Base-by-base conservation (phyloP, 2,888 invertebrate genomes). In the Nomada lathburiana region DNA sequence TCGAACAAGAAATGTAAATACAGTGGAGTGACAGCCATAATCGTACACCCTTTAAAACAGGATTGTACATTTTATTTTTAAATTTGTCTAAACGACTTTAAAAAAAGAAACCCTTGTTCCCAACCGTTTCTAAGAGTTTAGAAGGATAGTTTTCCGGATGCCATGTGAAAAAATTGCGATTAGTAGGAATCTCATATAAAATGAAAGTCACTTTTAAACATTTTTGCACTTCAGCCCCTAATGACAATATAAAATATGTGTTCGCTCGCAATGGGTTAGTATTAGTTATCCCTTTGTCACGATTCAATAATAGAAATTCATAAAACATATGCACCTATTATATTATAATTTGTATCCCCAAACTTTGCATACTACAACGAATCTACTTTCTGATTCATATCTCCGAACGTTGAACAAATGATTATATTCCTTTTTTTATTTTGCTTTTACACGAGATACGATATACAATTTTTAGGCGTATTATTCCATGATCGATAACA, bases 21-120 rank as follows among this genome's bases (percentile, higher is more conserved):
- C 86, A 86, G 86, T 86, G 72, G 20, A 29, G 81, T 84, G 78
- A 84, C 63, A 59, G 60, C 70, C 59, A 75, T 78, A 52, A 36
- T 36, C 36, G 36, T 36, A 7, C 36, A 7, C 36, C 36, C 36
- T 36, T 36, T 36, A 7, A 36, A 36, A 36, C 36, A 36, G 7
- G 7, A 36, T 36, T 5, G 29, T 36, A 7, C 5, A 7, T 7
- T 36, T 36, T 7, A 7, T 36, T 1, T 36, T 36, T 7, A 7
- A 29, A 7, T 36, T 36, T 1, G 5, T 36, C 36, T 0, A 5
- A 7, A 0, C 7, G 5, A 29, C 4, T 7, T 36, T 36, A 36
- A 36, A 36, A 36, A 0, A 36, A 36, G 1, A 29, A 29, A 29
- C 29, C 7, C 7, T 7, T 29, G 7, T 29, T 29, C 29, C 7